Base-by-base conservation (phyloP, 2,797 vertebrate species). In the Galaxias olidus region DNA sequence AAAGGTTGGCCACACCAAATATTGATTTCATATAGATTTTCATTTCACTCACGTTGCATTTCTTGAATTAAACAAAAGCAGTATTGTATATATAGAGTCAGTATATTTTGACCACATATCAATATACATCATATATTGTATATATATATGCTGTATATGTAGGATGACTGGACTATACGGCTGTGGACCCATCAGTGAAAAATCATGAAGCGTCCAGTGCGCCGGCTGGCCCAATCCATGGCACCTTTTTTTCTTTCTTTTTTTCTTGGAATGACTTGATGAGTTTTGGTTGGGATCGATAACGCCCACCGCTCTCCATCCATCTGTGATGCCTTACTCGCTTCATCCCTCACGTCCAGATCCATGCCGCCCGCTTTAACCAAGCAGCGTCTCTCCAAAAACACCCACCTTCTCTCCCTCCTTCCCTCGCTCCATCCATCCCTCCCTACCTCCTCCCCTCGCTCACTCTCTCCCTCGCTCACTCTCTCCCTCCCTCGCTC, bases 251-350 rank as follows among this genome's bases (percentile, higher is more conserved):
- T n/a, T n/a, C n/a, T n/a, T n/a, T n/a, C n/a, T n/a, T n/a, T n/a
- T 30, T 30, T 89, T 87, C 81, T 72, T 73, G 65, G 83, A 88
- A 80, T 64, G 65, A 72, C 73, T 79, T 87, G 79, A 89, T 90
- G 82, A 85, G 83, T 84, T 89, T 84, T 74, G 59, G 69, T 50
- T 53, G 42, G 13, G 66, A 88, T 89, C 86, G 58, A 90, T 90
- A 85, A n/a, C 57, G 9, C 63, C 68, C 55, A 19, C 66, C 53
- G 61, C 77, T 68, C 64, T 60, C 75, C 59, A 68, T 79, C 83
- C 76, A 76, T 88, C 84, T 77, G 74, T 80, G 80, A 81, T 65
- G 65, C 52, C 61, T 71, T 57, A 41, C 69, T 77, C 4, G 6
- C 65, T 63, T 68, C 79, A 76, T 78, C 66, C 48, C 65, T 78